These are phyloP conservation scores for Meiosimyza decipiens DNA, from an alignment of 2,888 invertebrate genomes.

Conservation along the genomic window DNA sequence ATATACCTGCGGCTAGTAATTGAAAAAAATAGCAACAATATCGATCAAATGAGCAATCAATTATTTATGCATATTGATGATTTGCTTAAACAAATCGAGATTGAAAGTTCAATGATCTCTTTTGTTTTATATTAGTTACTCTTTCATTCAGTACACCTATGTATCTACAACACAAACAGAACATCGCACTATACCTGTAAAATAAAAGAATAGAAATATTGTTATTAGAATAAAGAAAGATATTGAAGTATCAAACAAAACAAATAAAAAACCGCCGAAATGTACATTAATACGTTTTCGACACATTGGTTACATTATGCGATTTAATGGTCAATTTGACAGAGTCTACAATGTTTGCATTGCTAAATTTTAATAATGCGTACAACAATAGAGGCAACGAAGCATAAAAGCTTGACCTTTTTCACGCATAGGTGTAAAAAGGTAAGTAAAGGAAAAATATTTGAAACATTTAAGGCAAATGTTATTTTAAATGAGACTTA, in stretches of 20 bases:
- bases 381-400: conserved; percentile 48
- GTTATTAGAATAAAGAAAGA: neutral
- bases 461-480: neutral
- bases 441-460: neutral
- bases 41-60: neutral
- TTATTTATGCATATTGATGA: neutral
- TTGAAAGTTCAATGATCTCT: conserved; percentile 26
- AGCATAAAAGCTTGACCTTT: conserved; percentile 47
- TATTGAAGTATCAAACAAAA: neutral
- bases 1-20: neutral
- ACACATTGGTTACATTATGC: no score
- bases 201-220: no score
- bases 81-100: conserved; percentile 8
- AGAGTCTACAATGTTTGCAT: neutral
- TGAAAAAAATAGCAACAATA: neutral
- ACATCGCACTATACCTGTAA: no score
- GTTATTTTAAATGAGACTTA: no score
- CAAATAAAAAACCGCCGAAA: neutral
- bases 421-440: neutral
- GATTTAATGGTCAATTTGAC: neutral
- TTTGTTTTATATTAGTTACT: neutral
- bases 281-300: no score
- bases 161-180: neutral
- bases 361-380: neutral
- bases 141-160: neutral